Percentiles rank a stretch among this genome's conserved stretches.
Evolutionary conservation across 2,113 vertebrate species (phyloP).

Genomic region (Eublepharis macularius): DNA sequence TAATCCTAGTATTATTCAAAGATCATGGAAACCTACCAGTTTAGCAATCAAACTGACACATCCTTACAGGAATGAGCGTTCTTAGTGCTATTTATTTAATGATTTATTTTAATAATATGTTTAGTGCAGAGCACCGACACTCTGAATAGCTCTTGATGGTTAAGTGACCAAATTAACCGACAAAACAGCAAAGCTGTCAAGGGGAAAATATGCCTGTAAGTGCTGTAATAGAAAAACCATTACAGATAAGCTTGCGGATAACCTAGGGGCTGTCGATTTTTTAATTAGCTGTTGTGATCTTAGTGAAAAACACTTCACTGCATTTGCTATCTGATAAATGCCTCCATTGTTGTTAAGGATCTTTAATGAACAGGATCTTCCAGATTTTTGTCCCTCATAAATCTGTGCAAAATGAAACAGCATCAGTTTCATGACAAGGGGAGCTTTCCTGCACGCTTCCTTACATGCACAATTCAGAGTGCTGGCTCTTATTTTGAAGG

Average conservation of each 20-base stretch:
- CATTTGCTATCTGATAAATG: not conserved
- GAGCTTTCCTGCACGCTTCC: rapidly evolving
- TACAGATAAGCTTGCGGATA: not conserved
- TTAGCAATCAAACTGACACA: conserved; percentile 28
- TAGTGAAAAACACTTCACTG: not conserved
- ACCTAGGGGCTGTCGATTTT: not conserved
- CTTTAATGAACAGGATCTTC: not conserved
- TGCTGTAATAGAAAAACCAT: not conserved
- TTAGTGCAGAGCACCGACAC: not conserved
- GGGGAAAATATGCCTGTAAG: not conserved
- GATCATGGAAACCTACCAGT: conserved; percentile 5
- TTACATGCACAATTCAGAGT: not conserved
- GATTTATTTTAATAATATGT: conserved; percentile 8
- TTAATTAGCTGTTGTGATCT: not conserved
- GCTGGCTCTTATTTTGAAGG: no score
- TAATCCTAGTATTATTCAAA: not conserved
- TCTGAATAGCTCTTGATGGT: not conserved
- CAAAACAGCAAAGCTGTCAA: not conserved
- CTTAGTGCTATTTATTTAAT: not conserved
- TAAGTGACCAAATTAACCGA: not conserved
- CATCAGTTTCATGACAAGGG: not conserved
- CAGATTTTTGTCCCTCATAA: not conserved
- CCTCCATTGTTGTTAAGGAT: not conserved
- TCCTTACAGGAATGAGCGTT: not conserved
- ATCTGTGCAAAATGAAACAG: not conserved